Evolutionary conservation across 2,888 invertebrate genomes (phyloP).

Genomic region (Epirrhoe alternata): DNA sequence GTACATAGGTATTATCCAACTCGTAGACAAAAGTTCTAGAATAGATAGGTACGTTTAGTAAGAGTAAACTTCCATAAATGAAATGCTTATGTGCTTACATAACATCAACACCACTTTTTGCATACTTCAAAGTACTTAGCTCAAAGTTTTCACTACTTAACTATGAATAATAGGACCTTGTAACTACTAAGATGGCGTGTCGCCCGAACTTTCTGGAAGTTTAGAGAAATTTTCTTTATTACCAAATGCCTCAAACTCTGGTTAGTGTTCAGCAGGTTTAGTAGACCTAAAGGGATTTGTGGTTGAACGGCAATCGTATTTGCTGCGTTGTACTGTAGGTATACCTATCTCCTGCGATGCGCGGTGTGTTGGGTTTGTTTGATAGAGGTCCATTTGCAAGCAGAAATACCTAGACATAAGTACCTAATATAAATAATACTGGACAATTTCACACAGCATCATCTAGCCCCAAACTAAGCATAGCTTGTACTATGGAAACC

Average conservation of each 20-base stretch:
- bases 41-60: background rate
- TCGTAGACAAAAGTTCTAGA: no score
- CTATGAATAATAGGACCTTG: slow-evolving; percentile 51
- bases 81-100: slow-evolving; percentile 13
- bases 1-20: no score
- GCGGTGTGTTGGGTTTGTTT: background rate
- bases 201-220: slow-evolving; percentile 40
- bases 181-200: slow-evolving; percentile 50
- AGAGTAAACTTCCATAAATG: background rate
- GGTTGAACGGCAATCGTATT: background rate
- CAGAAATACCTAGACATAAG: no score
- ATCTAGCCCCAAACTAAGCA: no score
- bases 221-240: slow-evolving; percentile 28
- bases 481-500: no score
- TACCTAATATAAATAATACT: no score
- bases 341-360: background rate
- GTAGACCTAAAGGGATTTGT: background rate
- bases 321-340: background rate
- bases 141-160: slow-evolving; percentile 43
- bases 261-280: background rate
- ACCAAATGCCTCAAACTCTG: slow-evolving; percentile 12
- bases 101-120: slow-evolving; percentile 23
- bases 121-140: slow-evolving; percentile 38
- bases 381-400: background rate
- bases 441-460: no score